phyloP scores from a whole-genome alignment of 2,888 invertebrate genomes.

The Lingula anatina region DNA sequence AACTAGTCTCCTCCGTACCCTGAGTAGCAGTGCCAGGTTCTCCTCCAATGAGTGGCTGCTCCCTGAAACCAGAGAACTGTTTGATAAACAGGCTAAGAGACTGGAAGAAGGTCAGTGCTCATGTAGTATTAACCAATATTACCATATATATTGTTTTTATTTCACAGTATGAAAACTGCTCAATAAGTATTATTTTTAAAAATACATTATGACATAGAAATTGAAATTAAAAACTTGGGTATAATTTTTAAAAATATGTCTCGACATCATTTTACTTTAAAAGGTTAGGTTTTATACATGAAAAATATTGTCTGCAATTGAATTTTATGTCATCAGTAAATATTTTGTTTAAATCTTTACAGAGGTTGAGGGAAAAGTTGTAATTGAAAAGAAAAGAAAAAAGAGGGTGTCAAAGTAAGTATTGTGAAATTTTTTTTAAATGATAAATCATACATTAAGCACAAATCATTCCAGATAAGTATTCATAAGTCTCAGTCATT shows the following conservation, averaged over 20 bases:
- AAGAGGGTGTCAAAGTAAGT: constrained; percentile 13
- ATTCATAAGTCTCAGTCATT: too few relatives aligned
- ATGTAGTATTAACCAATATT: background rate
- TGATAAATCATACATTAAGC: too few relatives aligned
- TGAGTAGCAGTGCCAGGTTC: constrained; percentile 33
- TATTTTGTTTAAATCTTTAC: constrained; percentile 3
- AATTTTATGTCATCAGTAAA: background rate
- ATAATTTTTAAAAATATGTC: too few relatives aligned
- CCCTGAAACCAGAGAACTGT: constrained; percentile 41
- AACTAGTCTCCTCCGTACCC: constrained; percentile 38
- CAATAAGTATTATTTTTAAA: too few relatives aligned
- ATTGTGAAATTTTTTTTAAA: too few relatives aligned
- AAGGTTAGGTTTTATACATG: too few relatives aligned
- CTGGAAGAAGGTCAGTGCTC: constrained; percentile 26
- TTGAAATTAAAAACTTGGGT: too few relatives aligned
- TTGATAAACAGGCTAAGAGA: constrained; percentile 37
- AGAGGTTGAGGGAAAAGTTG: constrained; percentile 13
- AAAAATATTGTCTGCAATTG: background rate
- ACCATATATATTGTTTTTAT: background rate
- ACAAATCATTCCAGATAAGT: too few relatives aligned
- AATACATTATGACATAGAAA: too few relatives aligned
- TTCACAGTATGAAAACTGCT: too few relatives aligned
- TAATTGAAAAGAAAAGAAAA: constrained; percentile 8
- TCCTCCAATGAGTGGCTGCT: constrained; percentile 42
- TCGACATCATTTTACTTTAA: too few relatives aligned